These are phyloP conservation scores for Micromesistius poutassou DNA, from an alignment of 2,797 vertebrate species.

Conservation along the genomic window DNA sequence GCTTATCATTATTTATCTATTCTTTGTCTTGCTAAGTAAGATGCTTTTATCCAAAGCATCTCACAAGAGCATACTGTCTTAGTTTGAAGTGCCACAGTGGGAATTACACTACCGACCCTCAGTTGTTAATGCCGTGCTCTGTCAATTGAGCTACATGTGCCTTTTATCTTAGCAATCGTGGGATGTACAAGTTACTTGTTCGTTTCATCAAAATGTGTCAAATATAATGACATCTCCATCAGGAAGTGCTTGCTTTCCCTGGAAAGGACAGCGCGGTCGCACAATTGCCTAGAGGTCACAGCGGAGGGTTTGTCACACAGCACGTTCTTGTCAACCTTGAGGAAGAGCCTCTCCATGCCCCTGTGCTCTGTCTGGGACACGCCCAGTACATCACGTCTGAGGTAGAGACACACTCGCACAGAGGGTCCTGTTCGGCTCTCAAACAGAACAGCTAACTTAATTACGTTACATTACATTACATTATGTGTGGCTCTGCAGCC, in stretches of 20 bases:
- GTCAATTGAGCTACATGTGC: not conserved
- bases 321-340: constrained; percentile 72
- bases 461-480: not conserved
- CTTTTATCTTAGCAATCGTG: no score
- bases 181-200: constrained; percentile 1
- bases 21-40: not conserved
- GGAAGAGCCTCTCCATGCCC: constrained; percentile 50
- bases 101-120: not conserved
- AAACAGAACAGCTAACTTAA: constrained; percentile 3
- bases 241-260: constrained; percentile 70
- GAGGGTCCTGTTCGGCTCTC: constrained; percentile 14
- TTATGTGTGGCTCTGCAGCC: constrained; percentile 10
- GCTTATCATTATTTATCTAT: not conserved
- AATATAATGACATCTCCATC: constrained; percentile 72
- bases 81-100: not conserved
- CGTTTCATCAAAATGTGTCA: not conserved
- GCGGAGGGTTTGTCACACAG: constrained; percentile 79
- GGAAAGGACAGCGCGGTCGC: constrained; percentile 62
- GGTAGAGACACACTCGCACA: constrained; percentile 26
- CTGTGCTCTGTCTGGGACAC: constrained; percentile 19
- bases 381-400: constrained; percentile 77
- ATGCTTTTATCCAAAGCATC: not conserved
- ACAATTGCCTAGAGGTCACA: constrained; percentile 71
- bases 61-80: not conserved
- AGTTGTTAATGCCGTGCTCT: not conserved